These are phyloP conservation scores for Drosophila nigricruria DNA, from an alignment of 2,888 invertebrate species.

Conservation along the genomic window DNA sequence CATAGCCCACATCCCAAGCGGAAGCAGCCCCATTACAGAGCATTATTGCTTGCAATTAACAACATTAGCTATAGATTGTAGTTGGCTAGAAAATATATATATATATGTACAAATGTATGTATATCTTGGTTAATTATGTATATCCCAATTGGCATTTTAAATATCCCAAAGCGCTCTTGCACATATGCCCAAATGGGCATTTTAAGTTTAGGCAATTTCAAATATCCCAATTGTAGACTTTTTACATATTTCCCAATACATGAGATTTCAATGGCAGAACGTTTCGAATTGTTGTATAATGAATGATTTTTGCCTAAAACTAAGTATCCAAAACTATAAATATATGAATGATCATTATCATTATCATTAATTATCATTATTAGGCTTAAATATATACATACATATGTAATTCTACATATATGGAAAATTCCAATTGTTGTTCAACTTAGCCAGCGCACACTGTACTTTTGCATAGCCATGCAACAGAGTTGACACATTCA, in stretches of 20 bases:
- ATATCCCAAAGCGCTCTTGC: background rate
- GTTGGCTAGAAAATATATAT: background rate
- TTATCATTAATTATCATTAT: background rate
- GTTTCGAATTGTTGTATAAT: background rate
- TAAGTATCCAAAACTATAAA: too few relatives aligned
- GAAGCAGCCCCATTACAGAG: background rate
- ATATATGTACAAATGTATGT: background rate
- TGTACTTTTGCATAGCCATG: background rate
- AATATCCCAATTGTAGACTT: background rate
- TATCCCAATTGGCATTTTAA: background rate
- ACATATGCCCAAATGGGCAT: background rate
- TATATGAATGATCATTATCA: too few relatives aligned
- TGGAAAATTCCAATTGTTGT: background rate
- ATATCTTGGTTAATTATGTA: background rate
- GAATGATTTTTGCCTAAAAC: background rate
- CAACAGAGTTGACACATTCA: constrained; percentile 7
- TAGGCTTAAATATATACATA: too few relatives aligned
- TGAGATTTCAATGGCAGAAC: background rate
- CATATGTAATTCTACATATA: too few relatives aligned
- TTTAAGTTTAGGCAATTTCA: background rate
- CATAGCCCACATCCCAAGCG: constrained; percentile 8
- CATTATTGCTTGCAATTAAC: background rate
- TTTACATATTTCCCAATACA: background rate
- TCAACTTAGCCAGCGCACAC: background rate
- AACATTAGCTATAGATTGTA: background rate